A percentile compares a stretch with the other conserved stretches of the same genome.
phyloP scores from a whole-genome alignment of 2,888 invertebrate genomes.

The Diabrotica balteata region DNA sequence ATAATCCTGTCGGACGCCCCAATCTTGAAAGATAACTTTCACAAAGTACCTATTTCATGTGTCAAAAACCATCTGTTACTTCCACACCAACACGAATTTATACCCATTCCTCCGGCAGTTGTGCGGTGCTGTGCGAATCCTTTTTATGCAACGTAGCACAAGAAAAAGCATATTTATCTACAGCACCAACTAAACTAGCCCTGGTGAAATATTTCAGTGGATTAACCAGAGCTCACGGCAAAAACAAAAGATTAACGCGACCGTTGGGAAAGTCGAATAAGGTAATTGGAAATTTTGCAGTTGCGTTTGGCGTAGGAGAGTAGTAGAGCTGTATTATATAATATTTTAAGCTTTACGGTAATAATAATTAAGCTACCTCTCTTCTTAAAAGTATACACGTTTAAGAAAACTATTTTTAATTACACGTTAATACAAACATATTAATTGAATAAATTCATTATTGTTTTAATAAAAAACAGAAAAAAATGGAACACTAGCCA shows the following conservation, averaged over 20 bases:
- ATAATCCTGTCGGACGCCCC: too few relatives aligned
- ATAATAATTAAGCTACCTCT: too few relatives aligned
- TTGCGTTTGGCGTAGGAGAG: too few relatives aligned
- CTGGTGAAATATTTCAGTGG: background rate
- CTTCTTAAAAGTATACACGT: too few relatives aligned
- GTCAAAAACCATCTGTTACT: background rate
- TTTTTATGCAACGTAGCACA: background rate
- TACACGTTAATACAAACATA: too few relatives aligned
- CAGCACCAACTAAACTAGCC: background rate
- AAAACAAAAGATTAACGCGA: conserved; percentile 4
- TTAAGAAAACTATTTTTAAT: too few relatives aligned
- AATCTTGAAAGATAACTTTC: too few relatives aligned
- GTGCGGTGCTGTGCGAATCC: background rate
- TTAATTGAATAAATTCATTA: too few relatives aligned
- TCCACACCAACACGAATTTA: background rate
- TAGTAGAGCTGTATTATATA: too few relatives aligned
- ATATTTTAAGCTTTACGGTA: too few relatives aligned
- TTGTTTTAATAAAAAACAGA: too few relatives aligned
- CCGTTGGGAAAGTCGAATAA: background rate
- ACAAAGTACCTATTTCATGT: background rate
- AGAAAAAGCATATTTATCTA: background rate
- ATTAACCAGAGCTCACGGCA: background rate
- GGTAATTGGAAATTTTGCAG: conserved; percentile 2
- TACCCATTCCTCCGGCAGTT: background rate
- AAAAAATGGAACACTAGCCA: too few relatives aligned